Evolutionary conservation across 1,140 invertebrate species (phyloP), one percentile per base, ranked within the genome.

Genomic region (Stegodyphus dumicola): DNA sequence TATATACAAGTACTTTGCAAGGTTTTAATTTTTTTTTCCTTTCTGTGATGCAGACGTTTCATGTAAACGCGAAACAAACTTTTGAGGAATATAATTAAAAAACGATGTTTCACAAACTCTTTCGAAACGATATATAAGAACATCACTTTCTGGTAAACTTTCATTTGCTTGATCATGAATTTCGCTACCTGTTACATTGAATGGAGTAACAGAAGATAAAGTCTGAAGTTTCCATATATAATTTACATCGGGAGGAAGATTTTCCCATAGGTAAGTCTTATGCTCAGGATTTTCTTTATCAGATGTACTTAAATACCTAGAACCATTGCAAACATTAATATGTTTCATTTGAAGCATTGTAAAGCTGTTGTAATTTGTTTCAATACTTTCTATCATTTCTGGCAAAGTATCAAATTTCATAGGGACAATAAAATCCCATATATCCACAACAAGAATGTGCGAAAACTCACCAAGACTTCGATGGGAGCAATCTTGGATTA

Each of bases 401-500:
- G 10, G 11, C n/a, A 77, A 6, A 4, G 18, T 60, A 5, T 6
- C 60, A 17, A 64, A 65, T 49, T 77, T 7, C 9, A 6, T 17
- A 9, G 56, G 75, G 9, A 77, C 17, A 65, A 77, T 33, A 17
- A 48, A 65, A n/a, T 77, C 75, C 2, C 33, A n/a, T 17, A 51
- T 49, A n/a, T 51, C n/a, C 11, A 66, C 60, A 0, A 54, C 48
- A 13, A 77, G 4, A 7, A 77, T 18, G 33, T 77, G 9, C 5
- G 11, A 65, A 17, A 49, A 51, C 18, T 77, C 51, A 11, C 51
- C 48, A 17, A 77, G 9, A 7, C 13, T 15, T 66, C 60, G 10
- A 66, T 77, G 75, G 0, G 51, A 9, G 9, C 75, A 77, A 7
- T 77, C 75, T 66, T 77, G 75, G 6, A 77, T 33, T 11, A 65